Conservation (phyloP, 2,888 invertebrate species). For the Latrodectus hesperus region DNA sequence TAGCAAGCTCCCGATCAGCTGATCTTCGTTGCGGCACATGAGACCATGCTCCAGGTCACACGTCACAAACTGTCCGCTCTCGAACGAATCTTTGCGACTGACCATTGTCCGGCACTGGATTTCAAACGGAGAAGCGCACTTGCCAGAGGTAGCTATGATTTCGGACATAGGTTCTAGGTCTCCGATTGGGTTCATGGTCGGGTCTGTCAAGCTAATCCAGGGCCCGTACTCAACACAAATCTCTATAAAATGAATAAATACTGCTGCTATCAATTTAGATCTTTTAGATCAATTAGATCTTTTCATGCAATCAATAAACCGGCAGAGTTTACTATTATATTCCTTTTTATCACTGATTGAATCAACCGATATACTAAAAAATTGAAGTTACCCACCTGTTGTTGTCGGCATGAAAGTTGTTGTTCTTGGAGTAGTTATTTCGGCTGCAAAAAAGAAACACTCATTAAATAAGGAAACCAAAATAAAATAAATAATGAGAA, state of each 20-base stretch:
- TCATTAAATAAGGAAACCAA: neutral
- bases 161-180: conserved; percentile 73
- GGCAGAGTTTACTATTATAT: too few relatives aligned
- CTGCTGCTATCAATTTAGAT: too few relatives aligned
- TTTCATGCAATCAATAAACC: too few relatives aligned
- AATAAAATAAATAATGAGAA: too few relatives aligned
- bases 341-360: too few relatives aligned
- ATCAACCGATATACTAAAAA: too few relatives aligned
- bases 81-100: conserved; percentile 70
- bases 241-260: conserved; percentile 28
- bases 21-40: conserved; percentile 72
- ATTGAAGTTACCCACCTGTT: conserved; percentile 15
- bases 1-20: conserved; percentile 71
- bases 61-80: conserved; percentile 73
- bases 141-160: conserved; percentile 71
- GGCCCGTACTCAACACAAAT: conserved; percentile 73
- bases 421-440: conserved; percentile 12
- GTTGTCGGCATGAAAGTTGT: neutral
- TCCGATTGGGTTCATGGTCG: conserved; percentile 72
- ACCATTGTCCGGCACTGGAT: conserved; percentile 72
- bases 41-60: conserved; percentile 73
- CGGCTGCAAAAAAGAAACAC: conserved; percentile 8
- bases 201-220: conserved; percentile 73
- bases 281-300: too few relatives aligned
- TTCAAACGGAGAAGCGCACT: conserved; percentile 72